phyloP scores from a whole-genome alignment of 2,797 vertebrate species.

The Xyrichtys novacula region DNA sequence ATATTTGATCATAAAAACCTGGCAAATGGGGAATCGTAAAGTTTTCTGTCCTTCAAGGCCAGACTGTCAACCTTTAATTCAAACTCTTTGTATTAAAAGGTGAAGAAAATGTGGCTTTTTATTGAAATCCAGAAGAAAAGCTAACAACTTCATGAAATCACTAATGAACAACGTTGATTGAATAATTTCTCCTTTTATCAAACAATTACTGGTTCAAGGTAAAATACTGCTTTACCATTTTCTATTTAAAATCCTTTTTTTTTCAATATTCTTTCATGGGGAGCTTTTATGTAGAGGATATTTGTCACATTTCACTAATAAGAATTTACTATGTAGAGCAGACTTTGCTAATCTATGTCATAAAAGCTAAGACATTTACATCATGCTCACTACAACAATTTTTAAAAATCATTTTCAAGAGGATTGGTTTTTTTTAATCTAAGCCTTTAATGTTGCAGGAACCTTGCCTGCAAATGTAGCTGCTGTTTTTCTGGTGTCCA shows the following conservation, averaged over 20 bases:
- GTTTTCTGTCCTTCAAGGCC: too few relatives aligned
- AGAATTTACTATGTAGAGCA: constrained; percentile 24
- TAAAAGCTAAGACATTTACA: too few relatives aligned
- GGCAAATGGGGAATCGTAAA: too few relatives aligned
- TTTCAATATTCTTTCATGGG: background rate
- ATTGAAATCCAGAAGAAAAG: background rate
- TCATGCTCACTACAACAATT: background rate
- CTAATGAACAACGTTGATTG: constrained; percentile 12
- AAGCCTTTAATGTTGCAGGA: background rate
- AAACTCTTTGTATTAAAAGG: background rate
- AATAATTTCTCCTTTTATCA: constrained; percentile 10
- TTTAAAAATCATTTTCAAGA: background rate
- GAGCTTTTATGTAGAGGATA: constrained; percentile 1
- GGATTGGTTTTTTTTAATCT: background rate
- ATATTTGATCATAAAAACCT: too few relatives aligned
- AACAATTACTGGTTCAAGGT: constrained; percentile 14
- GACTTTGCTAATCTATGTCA: too few relatives aligned
- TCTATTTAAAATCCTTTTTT: constrained; percentile 15
- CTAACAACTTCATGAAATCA: background rate
- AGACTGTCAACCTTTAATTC: too few relatives aligned
- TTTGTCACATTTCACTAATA: background rate
- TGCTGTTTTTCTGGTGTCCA: constrained; percentile 48
- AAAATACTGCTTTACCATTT: constrained; percentile 31
- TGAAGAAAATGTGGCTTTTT: background rate
- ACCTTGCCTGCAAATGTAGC: background rate